Conservation (phyloP, 2,113 vertebrate genomes). For the Prionailurus viverrinus region DNA sequence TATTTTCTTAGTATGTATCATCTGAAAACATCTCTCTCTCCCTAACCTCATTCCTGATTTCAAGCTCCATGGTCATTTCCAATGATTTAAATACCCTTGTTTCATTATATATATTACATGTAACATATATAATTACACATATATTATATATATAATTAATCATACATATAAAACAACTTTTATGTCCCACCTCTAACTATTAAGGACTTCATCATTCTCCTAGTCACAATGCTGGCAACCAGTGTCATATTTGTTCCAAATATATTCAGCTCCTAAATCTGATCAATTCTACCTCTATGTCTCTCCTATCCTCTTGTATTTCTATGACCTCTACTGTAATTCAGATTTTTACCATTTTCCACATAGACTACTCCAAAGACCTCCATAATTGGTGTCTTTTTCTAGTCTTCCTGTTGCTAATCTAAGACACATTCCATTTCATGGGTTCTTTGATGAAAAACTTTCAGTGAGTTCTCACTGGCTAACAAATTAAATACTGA, state of each 20-base stretch:
- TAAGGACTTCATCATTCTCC: neutral
- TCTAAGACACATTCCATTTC: neutral
- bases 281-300: neutral
- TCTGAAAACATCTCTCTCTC: neutral
- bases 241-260: neutral
- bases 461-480: neutral
- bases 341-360: conserved; percentile 32
- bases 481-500: neutral
- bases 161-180: neutral
- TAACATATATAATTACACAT: too few species aligned
- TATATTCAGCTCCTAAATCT: conserved; percentile 9
- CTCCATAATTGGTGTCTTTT: neutral
- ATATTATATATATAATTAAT: too few species aligned
- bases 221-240: neutral
- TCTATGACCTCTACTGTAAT: neutral
- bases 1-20: neutral
- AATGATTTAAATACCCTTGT: neutral
- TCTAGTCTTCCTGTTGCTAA: neutral
- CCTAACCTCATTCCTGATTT: neutral
- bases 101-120: neutral
- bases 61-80: neutral
- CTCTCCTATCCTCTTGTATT: neutral
- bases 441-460: neutral
- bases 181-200: neutral
- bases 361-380: neutral